Conservation (phyloP, 1,140 invertebrate species). For the Drosophila sulfurigaster region DNA sequence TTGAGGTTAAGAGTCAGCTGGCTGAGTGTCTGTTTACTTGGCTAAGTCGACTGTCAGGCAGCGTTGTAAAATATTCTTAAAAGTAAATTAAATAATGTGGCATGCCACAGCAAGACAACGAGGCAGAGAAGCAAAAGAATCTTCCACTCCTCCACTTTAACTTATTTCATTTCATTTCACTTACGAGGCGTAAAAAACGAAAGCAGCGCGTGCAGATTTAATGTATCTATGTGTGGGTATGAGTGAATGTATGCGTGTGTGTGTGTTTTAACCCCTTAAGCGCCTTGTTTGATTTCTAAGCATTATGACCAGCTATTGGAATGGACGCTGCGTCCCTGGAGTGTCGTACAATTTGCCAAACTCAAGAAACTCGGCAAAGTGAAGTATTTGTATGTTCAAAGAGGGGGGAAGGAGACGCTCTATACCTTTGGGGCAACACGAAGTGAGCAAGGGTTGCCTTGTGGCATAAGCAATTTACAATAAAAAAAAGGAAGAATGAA, state of each 20-base stretch:
- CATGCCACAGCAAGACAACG: slow-evolving; percentile 63
- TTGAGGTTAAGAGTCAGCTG: slow-evolving; percentile 33
- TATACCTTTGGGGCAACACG: slow-evolving; percentile 68
- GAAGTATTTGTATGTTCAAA: not conserved
- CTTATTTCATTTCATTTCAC: slow-evolving; percentile 80
- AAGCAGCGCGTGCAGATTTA: slow-evolving; percentile 60
- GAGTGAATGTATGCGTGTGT: slow-evolving; percentile 25
- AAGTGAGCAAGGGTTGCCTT: slow-evolving; percentile 52
- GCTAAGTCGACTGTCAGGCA: slow-evolving; percentile 38
- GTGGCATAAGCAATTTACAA: slow-evolving; percentile 81
- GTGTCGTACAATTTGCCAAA: slow-evolving; percentile 78
- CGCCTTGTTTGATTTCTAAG: slow-evolving; percentile 74
- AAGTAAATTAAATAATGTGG: slow-evolving; percentile 83
- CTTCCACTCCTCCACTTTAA: slow-evolving; percentile 1
- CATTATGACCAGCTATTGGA: slow-evolving; percentile 63
- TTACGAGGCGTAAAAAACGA: slow-evolving; percentile 81
- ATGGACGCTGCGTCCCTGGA: slow-evolving; percentile 57
- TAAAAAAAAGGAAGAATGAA: slow-evolving; percentile 47
- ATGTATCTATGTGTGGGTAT: slow-evolving; percentile 1
- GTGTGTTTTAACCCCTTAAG: slow-evolving; percentile 68
- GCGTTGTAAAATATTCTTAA: slow-evolving; percentile 70
- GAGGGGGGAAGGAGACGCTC: slow-evolving; percentile 17
- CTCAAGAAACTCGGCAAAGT: slow-evolving; percentile 52
- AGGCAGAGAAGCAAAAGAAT: not conserved
- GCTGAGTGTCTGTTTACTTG: slow-evolving; percentile 47